These are phyloP conservation scores for Ptychodera flava DNA, from an alignment of 35 echinoderm and acorn worm species.

Conservation along the genomic window DNA sequence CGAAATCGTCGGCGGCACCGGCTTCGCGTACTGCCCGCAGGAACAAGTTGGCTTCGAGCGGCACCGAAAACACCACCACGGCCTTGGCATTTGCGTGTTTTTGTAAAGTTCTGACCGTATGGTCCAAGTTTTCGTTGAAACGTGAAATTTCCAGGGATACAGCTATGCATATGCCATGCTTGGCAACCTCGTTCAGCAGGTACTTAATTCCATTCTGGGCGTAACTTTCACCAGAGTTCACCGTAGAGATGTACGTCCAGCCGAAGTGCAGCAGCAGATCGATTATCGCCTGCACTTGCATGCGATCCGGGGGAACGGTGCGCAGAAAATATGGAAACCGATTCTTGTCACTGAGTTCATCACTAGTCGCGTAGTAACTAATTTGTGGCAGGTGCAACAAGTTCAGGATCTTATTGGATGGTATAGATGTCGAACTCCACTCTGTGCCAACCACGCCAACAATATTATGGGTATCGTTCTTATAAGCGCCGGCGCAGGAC, in stretches of 20 bases:
- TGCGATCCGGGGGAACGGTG: slow-evolving; percentile 22
- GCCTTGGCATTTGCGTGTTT: slow-evolving; percentile 41
- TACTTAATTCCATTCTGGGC: slow-evolving; percentile 13
- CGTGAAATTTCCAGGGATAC: slow-evolving; percentile 14
- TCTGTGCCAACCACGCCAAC: slow-evolving; percentile 32
- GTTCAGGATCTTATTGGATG: not conserved
- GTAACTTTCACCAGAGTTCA: slow-evolving; percentile 31
- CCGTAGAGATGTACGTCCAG: slow-evolving; percentile 31
- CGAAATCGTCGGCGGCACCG: slow-evolving; percentile 31
- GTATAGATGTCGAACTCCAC: slow-evolving; percentile 32
- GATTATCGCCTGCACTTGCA: slow-evolving; percentile 20
- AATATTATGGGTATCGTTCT: not conserved
- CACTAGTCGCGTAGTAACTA: slow-evolving; percentile 22
- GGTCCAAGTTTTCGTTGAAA: slow-evolving; percentile 15
- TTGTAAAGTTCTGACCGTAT: slow-evolving; percentile 27
- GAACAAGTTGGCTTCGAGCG: slow-evolving; percentile 14
- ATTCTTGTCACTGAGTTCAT: slow-evolving; percentile 31
- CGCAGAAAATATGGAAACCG: slow-evolving; percentile 40
- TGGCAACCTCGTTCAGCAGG: not conserved
- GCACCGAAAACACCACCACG: slow-evolving; percentile 17
- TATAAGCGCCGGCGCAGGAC: not conserved
- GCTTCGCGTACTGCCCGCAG: slow-evolving; percentile 34
- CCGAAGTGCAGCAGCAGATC: slow-evolving; percentile 22
- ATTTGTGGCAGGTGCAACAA: slow-evolving; percentile 22
- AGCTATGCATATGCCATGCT: slow-evolving; percentile 29